These are phyloP conservation scores for Pantherophis guttatus DNA, from an alignment of 2,113 vertebrate genomes.

Conservation along the genomic window DNA sequence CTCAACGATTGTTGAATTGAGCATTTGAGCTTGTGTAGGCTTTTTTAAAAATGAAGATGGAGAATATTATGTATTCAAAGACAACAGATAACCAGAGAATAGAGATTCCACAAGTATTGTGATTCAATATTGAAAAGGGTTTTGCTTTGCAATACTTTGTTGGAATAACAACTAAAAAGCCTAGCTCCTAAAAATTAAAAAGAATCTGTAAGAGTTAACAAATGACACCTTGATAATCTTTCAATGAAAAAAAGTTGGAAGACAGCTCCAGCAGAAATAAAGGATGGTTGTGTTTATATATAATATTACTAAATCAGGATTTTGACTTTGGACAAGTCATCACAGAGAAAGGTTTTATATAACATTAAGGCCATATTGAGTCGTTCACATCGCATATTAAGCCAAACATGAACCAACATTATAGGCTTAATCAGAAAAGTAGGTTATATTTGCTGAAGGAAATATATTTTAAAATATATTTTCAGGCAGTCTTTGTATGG, in stretches of 20 bases:
- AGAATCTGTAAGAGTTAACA: neutral
- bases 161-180: neutral
- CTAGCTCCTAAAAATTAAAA: neutral
- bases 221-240: neutral
- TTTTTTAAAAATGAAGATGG: neutral
- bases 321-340: neutral
- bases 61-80: neutral
- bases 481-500: neutral
- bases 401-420: neutral
- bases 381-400: neutral
- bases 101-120: neutral
- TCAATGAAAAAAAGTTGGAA: neutral
- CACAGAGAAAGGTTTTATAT: neutral
- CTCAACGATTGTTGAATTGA: neutral
- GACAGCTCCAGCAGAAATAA: neutral
- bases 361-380: neutral
- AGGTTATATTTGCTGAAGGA: neutral
- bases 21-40: neutral
- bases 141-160: neutral
- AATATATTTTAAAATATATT: neutral
- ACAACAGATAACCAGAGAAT: neutral
- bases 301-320: neutral
- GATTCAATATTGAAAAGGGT: neutral
- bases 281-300: neutral
- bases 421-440: neutral